Conservation (phyloP, 2,797 vertebrate species). For the Hirundo rustica region DNA sequence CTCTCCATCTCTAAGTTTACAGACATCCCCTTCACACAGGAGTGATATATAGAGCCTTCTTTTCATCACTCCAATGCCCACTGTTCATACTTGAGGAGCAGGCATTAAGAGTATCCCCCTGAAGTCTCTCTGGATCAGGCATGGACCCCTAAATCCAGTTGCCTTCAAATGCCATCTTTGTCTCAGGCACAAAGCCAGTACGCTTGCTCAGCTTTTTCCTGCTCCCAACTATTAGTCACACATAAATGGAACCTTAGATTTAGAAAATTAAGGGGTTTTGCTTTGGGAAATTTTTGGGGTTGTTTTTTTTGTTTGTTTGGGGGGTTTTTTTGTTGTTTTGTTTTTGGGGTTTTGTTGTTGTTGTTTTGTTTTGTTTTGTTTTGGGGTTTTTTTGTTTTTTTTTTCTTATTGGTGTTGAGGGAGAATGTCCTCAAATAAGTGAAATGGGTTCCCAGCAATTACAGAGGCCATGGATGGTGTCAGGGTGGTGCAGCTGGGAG, state of each 20-base stretch:
- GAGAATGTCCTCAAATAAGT: not conserved
- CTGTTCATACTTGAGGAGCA: not conserved
- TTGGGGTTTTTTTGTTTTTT: not conserved
- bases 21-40: accelerated
- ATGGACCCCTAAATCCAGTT: not conserved
- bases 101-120: not conserved
- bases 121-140: not conserved
- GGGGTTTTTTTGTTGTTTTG: too few species aligned
- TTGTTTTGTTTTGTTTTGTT: too few species aligned
- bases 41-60: not conserved
- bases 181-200: not conserved
- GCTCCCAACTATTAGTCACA: not conserved
- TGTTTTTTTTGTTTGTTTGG: too few species aligned
- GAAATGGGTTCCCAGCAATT: not conserved
- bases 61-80: not conserved
- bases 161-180: not conserved
- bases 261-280: not conserved
- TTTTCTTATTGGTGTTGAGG: not conserved
- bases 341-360: too few species aligned
- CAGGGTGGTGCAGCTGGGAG: not conserved
- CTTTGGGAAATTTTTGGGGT: too few species aligned
- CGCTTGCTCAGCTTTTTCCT: not conserved
- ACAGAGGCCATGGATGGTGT: not conserved
- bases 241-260: not conserved
- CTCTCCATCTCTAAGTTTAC: not conserved